These are phyloP conservation scores for Mormyrus proboscirostris DNA, from an alignment of 2,797 vertebrate genomes.

Conservation along the genomic window DNA sequence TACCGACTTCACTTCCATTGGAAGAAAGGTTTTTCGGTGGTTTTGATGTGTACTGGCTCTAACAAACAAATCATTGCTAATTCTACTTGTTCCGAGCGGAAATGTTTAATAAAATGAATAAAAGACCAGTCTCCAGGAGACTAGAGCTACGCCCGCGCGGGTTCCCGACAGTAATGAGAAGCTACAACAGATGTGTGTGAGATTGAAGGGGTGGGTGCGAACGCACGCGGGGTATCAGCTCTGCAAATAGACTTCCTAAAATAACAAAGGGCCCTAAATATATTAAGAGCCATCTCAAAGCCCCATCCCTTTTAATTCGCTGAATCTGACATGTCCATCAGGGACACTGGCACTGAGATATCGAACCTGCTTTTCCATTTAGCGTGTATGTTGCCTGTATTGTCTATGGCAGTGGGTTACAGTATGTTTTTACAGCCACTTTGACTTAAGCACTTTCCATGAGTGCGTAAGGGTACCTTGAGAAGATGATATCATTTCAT, in stretches of 20 bases:
- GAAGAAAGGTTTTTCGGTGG: background rate
- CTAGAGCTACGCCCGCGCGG: background rate
- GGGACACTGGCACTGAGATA: background rate
- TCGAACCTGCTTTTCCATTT: background rate
- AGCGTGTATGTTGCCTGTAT: background rate
- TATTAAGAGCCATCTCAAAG: constrained; percentile 24
- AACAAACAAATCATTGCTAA: background rate
- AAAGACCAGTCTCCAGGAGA: background rate
- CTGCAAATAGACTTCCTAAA: constrained; percentile 71
- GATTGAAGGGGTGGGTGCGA: constrained; percentile 34
- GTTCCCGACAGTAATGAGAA: background rate
- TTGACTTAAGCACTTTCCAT: background rate
- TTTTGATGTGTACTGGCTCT: background rate
- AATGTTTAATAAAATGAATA: background rate
- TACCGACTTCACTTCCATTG: background rate
- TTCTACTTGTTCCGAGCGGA: background rate
- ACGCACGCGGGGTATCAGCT: constrained; percentile 56
- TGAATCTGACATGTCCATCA: background rate
- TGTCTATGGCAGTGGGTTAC: background rate
- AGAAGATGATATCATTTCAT: constrained; percentile 68
- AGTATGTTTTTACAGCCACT: background rate
- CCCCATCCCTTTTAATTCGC: constrained; percentile 11
- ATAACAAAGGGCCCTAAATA: constrained; percentile 51
- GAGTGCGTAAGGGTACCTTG: constrained; percentile 41
- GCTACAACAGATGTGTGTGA: constrained; percentile 41